These are phyloP conservation scores for Philonicus albiceps DNA, from an alignment of 2,888 invertebrate genomes.

Conservation along the genomic window DNA sequence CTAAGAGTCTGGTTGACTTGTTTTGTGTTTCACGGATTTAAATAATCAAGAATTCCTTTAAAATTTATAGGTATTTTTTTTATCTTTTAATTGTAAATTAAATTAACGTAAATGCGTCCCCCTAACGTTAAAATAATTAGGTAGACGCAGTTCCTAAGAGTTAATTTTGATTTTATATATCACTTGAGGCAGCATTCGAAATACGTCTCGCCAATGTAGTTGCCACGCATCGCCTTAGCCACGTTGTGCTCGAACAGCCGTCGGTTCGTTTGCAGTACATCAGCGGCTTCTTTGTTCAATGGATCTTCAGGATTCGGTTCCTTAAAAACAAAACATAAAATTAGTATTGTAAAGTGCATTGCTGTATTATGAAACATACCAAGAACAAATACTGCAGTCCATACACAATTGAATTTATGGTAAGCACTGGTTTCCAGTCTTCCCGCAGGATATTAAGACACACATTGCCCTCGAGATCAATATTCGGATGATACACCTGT, in stretches of 20 bases:
- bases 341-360: background rate
- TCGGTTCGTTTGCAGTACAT: slow-evolving; percentile 93
- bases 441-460: slow-evolving; percentile 96
- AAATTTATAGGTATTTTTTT: slow-evolving; percentile 44
- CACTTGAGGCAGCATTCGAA: slow-evolving; percentile 97
- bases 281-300: slow-evolving; percentile 97
- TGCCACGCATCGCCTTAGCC: slow-evolving; percentile 94
- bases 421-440: slow-evolving; percentile 99
- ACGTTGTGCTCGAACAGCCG: slow-evolving; percentile 96
- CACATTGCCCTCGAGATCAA: slow-evolving; percentile 97
- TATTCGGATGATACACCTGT: slow-evolving; percentile 97
- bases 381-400: slow-evolving; percentile 96
- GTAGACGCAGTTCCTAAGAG: slow-evolving; percentile 61
- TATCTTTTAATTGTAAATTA: slow-evolving; percentile 55
- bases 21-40: slow-evolving; percentile 19
- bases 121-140: slow-evolving; percentile 58
- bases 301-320: slow-evolving; percentile 99
- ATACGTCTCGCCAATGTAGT: slow-evolving; percentile 91
- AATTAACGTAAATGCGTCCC: slow-evolving; percentile 62
- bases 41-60: slow-evolving; percentile 18
- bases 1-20: background rate
- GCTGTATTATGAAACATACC: slow-evolving; percentile 65
- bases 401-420: slow-evolving; percentile 97
- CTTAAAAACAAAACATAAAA: slow-evolving; percentile 64
- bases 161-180: slow-evolving; percentile 66